Conservation (phyloP, 2,113 vertebrate genomes). For the Arizona elegans region DNA sequence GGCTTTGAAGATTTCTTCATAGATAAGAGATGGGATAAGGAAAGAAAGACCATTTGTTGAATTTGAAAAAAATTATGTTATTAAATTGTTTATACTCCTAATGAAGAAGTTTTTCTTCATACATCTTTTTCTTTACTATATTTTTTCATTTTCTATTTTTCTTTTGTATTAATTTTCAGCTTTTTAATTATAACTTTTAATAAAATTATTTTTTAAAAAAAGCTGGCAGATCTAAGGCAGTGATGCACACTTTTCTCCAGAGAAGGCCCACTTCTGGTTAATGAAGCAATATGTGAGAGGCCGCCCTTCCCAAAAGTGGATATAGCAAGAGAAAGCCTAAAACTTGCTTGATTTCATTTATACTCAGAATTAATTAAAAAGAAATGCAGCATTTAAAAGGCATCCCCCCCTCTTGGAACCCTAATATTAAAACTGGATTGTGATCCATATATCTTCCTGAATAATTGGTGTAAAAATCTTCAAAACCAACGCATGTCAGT, state of each 20-base stretch:
- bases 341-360: neutral
- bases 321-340: neutral
- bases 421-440: neutral
- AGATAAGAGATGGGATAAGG: neutral
- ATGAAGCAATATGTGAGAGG: neutral
- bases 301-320: neutral
- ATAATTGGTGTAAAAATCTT: neutral
- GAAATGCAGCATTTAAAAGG: neutral
- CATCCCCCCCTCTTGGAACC: neutral
- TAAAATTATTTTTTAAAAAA: neutral
- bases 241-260: neutral
- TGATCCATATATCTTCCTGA: neutral
- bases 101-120: neutral
- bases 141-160: neutral
- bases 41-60: neutral
- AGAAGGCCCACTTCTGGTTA: neutral
- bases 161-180: neutral
- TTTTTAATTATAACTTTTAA: neutral
- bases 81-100: neutral
- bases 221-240: neutral
- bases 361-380: neutral
- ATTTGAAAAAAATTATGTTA: neutral
- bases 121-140: neutral
- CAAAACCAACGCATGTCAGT: neutral
- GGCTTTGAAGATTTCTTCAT: neutral